These are phyloP conservation scores for Podarcis muralis DNA, from an alignment of 2,113 vertebrate species.

Conservation along the genomic window DNA sequence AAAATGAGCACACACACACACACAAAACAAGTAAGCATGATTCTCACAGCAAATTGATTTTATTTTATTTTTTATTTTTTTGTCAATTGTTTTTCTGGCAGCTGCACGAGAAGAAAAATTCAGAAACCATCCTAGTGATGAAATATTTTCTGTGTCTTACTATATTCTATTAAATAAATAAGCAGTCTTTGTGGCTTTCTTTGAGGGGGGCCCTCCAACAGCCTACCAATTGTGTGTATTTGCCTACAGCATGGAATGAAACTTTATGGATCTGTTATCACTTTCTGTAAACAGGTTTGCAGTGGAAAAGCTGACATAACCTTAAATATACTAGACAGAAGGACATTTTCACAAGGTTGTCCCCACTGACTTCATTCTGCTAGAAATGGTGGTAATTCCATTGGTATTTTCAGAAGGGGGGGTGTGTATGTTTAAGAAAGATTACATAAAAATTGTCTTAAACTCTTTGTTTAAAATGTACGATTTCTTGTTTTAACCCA, in stretches of 20 bases:
- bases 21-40: not conserved
- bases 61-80: conserved; percentile 17
- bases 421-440: conserved; percentile 67
- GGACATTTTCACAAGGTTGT: conserved; percentile 54
- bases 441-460: conserved; percentile 67
- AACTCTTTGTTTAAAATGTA: conserved; percentile 13
- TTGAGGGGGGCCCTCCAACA: not conserved
- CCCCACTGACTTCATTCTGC: conserved; percentile 74
- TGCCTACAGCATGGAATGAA: conserved; percentile 33
- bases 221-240: conserved; percentile 34
- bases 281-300: conserved; percentile 50
- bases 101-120: conserved; percentile 17
- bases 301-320: conserved; percentile 64
- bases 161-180: not conserved
- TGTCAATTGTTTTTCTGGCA: not conserved
- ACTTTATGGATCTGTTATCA: conserved; percentile 45
- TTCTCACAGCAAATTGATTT: not conserved
- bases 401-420: conserved; percentile 77
- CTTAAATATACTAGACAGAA: conserved; percentile 36
- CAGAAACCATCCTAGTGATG: conserved; percentile 11
- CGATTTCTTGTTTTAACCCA: conserved; percentile 45
- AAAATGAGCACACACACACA: conserved; percentile 3
- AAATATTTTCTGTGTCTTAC: not conserved
- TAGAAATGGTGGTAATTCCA: conserved; percentile 64
- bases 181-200: conserved; percentile 12